Conservation (phyloP, 2,888 invertebrate species). For the Myopa testacea region DNA sequence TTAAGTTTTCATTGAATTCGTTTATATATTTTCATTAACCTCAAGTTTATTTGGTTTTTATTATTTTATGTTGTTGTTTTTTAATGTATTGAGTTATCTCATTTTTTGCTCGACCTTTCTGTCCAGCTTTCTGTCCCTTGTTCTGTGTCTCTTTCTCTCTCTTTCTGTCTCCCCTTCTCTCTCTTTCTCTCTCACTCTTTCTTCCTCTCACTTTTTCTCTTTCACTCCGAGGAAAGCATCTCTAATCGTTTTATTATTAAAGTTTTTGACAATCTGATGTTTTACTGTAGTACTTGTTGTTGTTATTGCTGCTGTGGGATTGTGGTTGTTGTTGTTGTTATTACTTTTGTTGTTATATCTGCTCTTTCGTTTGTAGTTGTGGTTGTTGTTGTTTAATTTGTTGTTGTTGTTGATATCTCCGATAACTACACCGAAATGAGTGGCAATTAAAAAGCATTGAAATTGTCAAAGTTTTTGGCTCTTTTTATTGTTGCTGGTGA, state of each 20-base stretch:
- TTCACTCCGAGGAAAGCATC: too few species aligned
- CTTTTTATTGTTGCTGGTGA: not conserved
- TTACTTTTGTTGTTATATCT: too few species aligned
- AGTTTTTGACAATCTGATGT: conserved; percentile 26
- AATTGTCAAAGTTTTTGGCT: conserved; percentile 28
- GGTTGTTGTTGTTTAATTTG: not conserved
- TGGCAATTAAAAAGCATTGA: conserved; percentile 30
- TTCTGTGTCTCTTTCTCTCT: not conserved
- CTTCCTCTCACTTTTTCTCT: too few species aligned
- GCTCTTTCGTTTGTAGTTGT: not conserved
- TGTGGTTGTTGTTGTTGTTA: too few species aligned
- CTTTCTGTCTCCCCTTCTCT: not conserved
- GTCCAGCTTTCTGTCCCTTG: not conserved
- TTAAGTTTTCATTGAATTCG: not conserved
- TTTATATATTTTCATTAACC: too few species aligned
- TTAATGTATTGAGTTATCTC: too few species aligned
- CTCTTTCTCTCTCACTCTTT: not conserved
- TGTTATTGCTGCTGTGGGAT: not conserved
- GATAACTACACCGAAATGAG: conserved; percentile 33
- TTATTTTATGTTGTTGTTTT: too few species aligned
- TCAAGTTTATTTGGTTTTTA: too few species aligned
- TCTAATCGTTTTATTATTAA: conserved; percentile 36
- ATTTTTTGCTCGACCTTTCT: too few species aligned
- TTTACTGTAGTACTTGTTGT: conserved; percentile 10
- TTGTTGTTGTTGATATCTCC: not conserved